Base-by-base conservation (phyloP, 2,888 invertebrate species). In the Selenia dentaria region DNA sequence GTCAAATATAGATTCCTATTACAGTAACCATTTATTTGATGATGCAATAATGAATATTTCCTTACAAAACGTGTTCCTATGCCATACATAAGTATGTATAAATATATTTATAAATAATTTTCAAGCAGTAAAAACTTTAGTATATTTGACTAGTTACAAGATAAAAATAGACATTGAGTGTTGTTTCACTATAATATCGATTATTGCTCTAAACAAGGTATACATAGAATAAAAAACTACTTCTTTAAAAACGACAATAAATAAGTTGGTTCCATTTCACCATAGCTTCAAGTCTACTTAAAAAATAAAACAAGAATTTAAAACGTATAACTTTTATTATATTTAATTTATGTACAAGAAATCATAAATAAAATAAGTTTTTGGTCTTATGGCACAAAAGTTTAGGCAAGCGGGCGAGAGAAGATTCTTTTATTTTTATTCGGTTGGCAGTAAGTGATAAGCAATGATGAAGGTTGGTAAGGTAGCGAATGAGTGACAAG, bases 141-240 rank as follows among this genome's bases (percentile, higher is more conserved):
- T 74, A 76, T 69, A 72, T 74, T 78, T 76, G 63, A 74, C 75
- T 77, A 77, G 67, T 64, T 59, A 49, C 27, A 47, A 35, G 52
- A 50, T 54, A 82, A 81, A 85, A 83, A 84, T 84, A 85, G 79
- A 83, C 81, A 85, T 76, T 74, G 70, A 83, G 64, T 72, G 70
- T 79, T 72, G 69, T 78, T 76, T 75, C 79, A 81, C 73, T 76
- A 70, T 74, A 75, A 70, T 68, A 71, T 76, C 75, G 78, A 77
- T 84, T 86, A 86, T 87, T 84, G 84, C 83, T 85, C 74, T 80
- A 83, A 76, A 62, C 62, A 70, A 74, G 67, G 74, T 79, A 79
- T 82, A 83, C 76, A 77, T 81, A 69, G 22, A 38, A 38, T 48
- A 48, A 48, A 33, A 48, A 41, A 48, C 47, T 48, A 48, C 47